Evolutionary conservation across 2,797 vertebrate species (phyloP), one percentile per base, ranked within the genome.

Genomic region (Atherinosoma microstoma): DNA sequence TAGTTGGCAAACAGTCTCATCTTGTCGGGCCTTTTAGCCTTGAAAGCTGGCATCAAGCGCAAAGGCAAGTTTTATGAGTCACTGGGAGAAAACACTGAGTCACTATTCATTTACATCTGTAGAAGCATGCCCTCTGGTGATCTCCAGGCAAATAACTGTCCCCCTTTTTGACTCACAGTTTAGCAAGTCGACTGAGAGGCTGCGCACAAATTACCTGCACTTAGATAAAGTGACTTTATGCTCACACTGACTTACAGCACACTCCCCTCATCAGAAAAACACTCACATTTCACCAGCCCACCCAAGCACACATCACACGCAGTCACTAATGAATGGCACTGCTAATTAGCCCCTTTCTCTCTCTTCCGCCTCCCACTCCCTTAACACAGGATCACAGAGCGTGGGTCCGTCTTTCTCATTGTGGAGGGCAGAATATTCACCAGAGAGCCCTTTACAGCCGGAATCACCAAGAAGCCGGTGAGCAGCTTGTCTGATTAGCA

Each of bases 401-500:
- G 88, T 76, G 84, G 75, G 91, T 90, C 89, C 76, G 86, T 77
- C 70, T 56, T 80, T 86, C 84, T 90, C 82, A 58, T 68, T 58
- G 79, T 76, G 75, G 81, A 91, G 91, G 89, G 86, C 88, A 92
- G 80, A 81, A 73, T 87, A 88, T 89, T 88, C 86, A 81, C 86
- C 16, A 66, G 89, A 90, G 91, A 81, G 87, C 82, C 83, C 89
- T 89, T 80, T 87, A 73, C 75, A 82, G 85, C 83, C 72, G 72
- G 90, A 90, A 89, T 89, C 87, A 91, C 87, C 87, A 90, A 92
- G 91, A 92, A 89, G 89, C 86, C 76, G 88, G 88, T 83, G 88
- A 93, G 92, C 93, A 93, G 92, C 91, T 93, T 94, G 92, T 92
- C 91, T 94, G 93, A 95, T 94, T 93, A 95, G 87, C 78, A 51